These are phyloP conservation scores for Trissolcus brochymenae DNA, from an alignment of 2,888 invertebrate species.

Conservation along the genomic window DNA sequence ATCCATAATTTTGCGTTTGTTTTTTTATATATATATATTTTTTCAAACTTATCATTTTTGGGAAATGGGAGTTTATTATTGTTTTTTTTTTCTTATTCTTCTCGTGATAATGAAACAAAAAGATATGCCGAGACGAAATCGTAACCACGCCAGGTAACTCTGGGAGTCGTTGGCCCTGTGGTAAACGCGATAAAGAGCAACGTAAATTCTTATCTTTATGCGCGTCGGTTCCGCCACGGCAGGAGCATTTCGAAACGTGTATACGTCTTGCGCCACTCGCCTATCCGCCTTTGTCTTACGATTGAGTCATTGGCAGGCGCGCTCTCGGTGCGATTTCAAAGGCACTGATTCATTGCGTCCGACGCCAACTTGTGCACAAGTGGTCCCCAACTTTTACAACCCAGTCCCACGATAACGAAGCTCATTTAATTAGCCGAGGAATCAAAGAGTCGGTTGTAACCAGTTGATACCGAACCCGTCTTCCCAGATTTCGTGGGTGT, in stretches of 20 bases:
- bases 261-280: slow-evolving; percentile 47
- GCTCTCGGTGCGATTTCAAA: slow-evolving; percentile 53
- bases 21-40: too few species aligned
- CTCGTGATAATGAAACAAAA: too few species aligned
- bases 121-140: slow-evolving; percentile 10
- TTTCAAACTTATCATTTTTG: too few species aligned
- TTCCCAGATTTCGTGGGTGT: too few species aligned
- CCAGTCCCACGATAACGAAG: slow-evolving; percentile 38
- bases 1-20: too few species aligned
- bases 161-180: slow-evolving; percentile 67
- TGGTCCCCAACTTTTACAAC: slow-evolving; percentile 22
- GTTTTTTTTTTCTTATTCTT: too few species aligned
- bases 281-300: slow-evolving; percentile 60
- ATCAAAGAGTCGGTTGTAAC: background rate
- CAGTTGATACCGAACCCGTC: too few species aligned
- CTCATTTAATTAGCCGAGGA: slow-evolving; percentile 25
- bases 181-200: slow-evolving; percentile 64
- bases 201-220: slow-evolving; percentile 71
- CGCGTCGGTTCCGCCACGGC: slow-evolving; percentile 46
- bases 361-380: slow-evolving; percentile 7
- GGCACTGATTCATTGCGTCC: slow-evolving; percentile 53
- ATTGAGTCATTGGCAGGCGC: slow-evolving; percentile 60
- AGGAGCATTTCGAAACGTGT: slow-evolving; percentile 39
- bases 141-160: slow-evolving; percentile 53
- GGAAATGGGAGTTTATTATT: too few species aligned